Conservation (phyloP, 2,888 invertebrate genomes). For the Apomyelois bistriatella region DNA sequence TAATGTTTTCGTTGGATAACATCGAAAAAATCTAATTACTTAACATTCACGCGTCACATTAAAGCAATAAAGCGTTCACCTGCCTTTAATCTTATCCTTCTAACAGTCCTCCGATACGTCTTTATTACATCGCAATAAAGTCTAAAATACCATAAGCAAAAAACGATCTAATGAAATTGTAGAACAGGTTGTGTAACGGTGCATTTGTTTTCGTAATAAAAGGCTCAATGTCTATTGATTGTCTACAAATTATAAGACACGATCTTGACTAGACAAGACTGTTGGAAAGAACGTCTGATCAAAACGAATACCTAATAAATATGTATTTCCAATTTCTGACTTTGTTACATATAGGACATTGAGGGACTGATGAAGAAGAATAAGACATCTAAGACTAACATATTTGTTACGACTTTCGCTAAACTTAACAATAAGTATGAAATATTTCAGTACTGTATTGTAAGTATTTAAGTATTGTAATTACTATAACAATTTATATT, state of each 20-base stretch:
- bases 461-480: too few relatives aligned
- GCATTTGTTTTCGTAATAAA: slow-evolving; percentile 68
- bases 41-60: slow-evolving; percentile 41
- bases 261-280: not conserved
- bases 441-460: too few relatives aligned
- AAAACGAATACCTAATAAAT: too few relatives aligned
- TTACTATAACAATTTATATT: too few relatives aligned
- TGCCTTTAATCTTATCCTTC: slow-evolving; percentile 42
- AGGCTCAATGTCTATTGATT: slow-evolving; percentile 47
- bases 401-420: too few relatives aligned
- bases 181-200: slow-evolving; percentile 55
- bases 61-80: slow-evolving; percentile 60
- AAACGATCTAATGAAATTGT: slow-evolving; percentile 34
- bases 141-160: slow-evolving; percentile 25
- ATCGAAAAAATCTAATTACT: slow-evolving; percentile 21
- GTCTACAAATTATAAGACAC: slow-evolving; percentile 17
- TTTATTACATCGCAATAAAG: slow-evolving; percentile 28
- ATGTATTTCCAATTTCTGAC: too few relatives aligned
- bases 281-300: not conserved
- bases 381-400: too few relatives aligned
- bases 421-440: too few relatives aligned
- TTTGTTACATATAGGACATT: too few relatives aligned
- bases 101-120: slow-evolving; percentile 19
- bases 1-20: not conserved
- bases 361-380: too few relatives aligned